Evolutionary conservation across 2,888 invertebrate genomes (phyloP).

Genomic region (Eupithecia vulgata): DNA sequence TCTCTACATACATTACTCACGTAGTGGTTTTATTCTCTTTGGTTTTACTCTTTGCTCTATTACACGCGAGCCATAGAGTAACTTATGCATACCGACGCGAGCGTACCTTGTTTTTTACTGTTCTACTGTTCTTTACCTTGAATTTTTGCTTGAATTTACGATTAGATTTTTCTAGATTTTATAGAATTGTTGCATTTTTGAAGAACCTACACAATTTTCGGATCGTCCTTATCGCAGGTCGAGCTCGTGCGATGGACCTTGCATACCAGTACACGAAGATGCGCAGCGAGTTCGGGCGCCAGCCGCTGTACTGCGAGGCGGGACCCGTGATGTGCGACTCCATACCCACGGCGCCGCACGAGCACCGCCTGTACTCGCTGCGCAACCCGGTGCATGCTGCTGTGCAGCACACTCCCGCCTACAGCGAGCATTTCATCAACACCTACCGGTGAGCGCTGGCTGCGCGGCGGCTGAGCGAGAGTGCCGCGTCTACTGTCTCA

Average conservation of each 20-base stretch:
- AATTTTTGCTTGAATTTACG: too few species aligned
- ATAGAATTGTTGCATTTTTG: background rate
- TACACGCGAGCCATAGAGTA: too few species aligned
- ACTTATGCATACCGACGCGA: too few species aligned
- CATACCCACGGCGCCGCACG: constrained; percentile 57
- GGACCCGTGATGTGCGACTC: constrained; percentile 68
- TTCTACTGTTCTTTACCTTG: too few species aligned
- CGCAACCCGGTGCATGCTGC: constrained; percentile 80
- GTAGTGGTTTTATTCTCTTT: too few species aligned
- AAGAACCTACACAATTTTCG: background rate
- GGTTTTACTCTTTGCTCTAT: too few species aligned
- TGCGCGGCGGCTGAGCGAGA: background rate
- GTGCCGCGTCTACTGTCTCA: background rate
- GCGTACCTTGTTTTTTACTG: too few species aligned
- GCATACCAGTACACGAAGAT: constrained; percentile 71
- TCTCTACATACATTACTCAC: too few species aligned
- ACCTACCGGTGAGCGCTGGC: constrained; percentile 73
- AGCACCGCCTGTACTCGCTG: constrained; percentile 72
- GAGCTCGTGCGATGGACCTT: constrained; percentile 42
- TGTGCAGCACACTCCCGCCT: constrained; percentile 74
- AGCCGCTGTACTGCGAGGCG: constrained; percentile 76
- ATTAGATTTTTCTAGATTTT: background rate
- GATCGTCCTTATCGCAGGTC: background rate
- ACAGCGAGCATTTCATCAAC: constrained; percentile 80
- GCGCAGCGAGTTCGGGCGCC: constrained; percentile 76